Conservation (phyloP, 2,113 vertebrate genomes). For the Oceanites oceanicus region DNA sequence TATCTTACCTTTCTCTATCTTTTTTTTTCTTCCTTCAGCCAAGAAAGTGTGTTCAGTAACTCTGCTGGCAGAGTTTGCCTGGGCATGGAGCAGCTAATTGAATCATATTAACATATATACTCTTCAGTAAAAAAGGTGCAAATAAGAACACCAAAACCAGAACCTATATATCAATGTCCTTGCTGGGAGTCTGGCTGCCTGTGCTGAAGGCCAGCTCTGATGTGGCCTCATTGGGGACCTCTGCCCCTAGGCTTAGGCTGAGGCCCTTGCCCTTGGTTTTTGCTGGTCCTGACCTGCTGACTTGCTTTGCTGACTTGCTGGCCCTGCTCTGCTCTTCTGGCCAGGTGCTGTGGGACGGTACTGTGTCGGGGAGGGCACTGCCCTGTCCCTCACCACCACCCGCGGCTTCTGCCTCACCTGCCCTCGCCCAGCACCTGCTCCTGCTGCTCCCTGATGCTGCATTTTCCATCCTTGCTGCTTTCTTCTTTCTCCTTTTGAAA, state of each 20-base stretch:
- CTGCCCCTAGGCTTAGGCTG: not conserved
- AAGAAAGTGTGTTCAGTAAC: not conserved
- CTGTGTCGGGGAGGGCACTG: not conserved
- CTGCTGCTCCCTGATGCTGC: not conserved
- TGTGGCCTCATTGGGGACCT: fast-evolving
- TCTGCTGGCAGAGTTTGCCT: not conserved
- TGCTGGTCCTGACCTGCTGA: not conserved
- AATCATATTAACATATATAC: not conserved
- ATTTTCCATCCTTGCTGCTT: not conserved
- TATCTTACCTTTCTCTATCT: not conserved
- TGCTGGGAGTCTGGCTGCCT: not conserved
- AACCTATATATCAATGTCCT: not conserved
- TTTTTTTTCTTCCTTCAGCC: not conserved
- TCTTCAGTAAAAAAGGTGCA: not conserved
- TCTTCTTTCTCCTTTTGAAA: not conserved
- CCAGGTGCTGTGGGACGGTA: not conserved
- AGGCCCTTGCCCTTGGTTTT: not conserved
- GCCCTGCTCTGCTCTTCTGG: not conserved
- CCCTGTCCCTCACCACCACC: not conserved
- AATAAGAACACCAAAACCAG: not conserved
- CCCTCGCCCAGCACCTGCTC: not conserved
- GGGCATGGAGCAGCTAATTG: not conserved
- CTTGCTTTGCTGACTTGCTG: not conserved
- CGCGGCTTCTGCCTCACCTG: not conserved
- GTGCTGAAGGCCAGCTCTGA: not conserved